Evolutionary conservation across 92 coral and sea anemone species (phyloP), one percentile per base, ranked within the genome.

Genomic region (Pocillopora meandrina): DNA sequence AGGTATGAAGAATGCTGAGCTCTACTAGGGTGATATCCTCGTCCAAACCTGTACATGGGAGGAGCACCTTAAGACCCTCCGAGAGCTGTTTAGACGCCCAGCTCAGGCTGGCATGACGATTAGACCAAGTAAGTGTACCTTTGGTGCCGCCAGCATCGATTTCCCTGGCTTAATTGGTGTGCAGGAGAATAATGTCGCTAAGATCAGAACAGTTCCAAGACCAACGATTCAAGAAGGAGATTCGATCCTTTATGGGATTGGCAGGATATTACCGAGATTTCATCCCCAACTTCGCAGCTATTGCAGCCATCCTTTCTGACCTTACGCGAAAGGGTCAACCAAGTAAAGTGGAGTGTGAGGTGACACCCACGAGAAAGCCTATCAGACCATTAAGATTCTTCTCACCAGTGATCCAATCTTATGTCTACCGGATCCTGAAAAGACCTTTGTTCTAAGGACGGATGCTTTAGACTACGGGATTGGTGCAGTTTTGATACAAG

Each of bases 311-410:
- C 10, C 61, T 81, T 10, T 34, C 90, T 17, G 87, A 90, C 64
- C 26, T 90, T 6, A 86, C 90, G 1, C 76, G 58, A 52, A 85
- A 86, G 35, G 84, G 65, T 5, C 57, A 73, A 56, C 90, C 87
- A 13, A 83, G 84, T 83, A 57, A 56, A 26, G 83, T 88, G 0
- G 66, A 33, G 17, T 91, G n/a, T n/a, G 92, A 88, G 75, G 61
- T 11, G 87, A 87, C 15, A 59, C 92, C 10, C 89, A 88, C 12
- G 94, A 87, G 81, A 89, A 84, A 60, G 90, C 92, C 34, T 85
- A 77, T 68, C 71, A 5, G 0, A 82, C 88, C 0, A 15, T 88
- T 63, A 85, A 91, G 74, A 15, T 11, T 3, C 63, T 65, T 1
- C 76, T 91, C 0, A 73, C 77, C 0, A 87, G 78, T 10, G 56